Evolutionary conservation across 2,888 invertebrate species (phyloP), one percentile per base, ranked within the genome.

Genomic region (Morinoia aosen): DNA sequence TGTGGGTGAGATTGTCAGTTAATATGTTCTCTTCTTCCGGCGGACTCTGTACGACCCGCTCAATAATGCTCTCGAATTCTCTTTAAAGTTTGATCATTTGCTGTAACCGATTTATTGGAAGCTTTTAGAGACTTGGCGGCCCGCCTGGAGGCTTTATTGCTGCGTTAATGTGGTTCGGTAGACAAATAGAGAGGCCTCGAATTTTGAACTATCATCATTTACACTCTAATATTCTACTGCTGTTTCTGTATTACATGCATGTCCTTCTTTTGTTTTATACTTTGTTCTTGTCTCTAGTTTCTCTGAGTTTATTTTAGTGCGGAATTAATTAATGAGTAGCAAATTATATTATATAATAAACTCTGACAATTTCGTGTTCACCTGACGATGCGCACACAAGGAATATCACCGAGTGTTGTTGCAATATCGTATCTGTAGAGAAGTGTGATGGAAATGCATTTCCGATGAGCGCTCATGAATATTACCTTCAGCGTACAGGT

Each of bases 31-130:
- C 76, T 33, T 61, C 61, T 76, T 33, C 76, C 25, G 19, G 76
- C 76, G 8, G 76, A 76, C 76, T 76, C 25, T 10, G 76, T 76
- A 76, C 90, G 39, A 19, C 90, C 48, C 40, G 39, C 90, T 90
- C 90, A 90, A 40, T 90, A 90, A 39, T 48, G 90, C 90, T 39
- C 90, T 48, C 48, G 48, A 40, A 90, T 48, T 90, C 48, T 48
- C 90, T 90, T 48, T 90, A 14, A 39, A 90, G 90, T 90, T 90
- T 48, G 90, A 90, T 90, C 39, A 90, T 90, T 90, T 90, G 39
- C 48, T 48, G 40, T 40, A 90, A 90, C 40, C 90, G 90, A 90
- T 90, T 90, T 90, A 90, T 90, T 90, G 90, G 90, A 90, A 90
- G 90, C 90, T 90, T 90, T 90, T 90, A 90, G 90, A 33, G 90